Conservation (phyloP, 2,888 invertebrate genomes). For the Nasonia oneida region DNA sequence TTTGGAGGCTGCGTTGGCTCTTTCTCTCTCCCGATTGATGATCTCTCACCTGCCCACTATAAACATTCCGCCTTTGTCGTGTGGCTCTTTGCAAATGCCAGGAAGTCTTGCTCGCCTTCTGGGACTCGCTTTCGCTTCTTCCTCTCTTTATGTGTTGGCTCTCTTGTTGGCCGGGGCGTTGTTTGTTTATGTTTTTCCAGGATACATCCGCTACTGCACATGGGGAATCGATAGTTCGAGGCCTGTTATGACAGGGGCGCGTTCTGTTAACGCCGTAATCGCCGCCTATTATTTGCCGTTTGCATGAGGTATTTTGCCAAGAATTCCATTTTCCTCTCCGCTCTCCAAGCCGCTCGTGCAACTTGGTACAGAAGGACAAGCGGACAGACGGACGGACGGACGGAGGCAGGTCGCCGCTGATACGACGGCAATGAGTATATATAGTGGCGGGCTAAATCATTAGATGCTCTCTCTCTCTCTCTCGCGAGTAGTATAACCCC, state of each 20-base stretch:
- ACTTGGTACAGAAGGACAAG: not conserved
- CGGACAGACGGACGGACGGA: not conserved
- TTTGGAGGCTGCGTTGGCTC: constrained; percentile 39
- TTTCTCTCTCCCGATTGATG: constrained; percentile 44
- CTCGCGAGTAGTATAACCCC: constrained; percentile 66
- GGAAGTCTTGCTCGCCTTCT: not conserved
- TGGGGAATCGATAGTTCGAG: not conserved
- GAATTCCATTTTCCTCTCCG: constrained; percentile 2
- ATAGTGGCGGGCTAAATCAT: constrained; percentile 73
- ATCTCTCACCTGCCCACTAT: constrained; percentile 58
- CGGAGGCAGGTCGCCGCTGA: constrained; percentile 1
- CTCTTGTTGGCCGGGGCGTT: constrained; percentile 7
- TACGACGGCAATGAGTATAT: not conserved
- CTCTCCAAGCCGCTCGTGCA: not conserved
- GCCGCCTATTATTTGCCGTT: no score
- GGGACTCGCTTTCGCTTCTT: not conserved
- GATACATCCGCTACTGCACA: not conserved
- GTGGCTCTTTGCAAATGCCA: constrained; percentile 36
- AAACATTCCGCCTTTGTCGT: constrained; percentile 60
- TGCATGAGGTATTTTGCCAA: no score
- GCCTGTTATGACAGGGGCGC: constrained; percentile 14
- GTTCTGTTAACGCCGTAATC: not conserved
- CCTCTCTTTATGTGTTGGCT: not conserved
- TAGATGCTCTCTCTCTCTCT: constrained; percentile 68
- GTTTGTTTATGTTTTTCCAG: constrained; percentile 45